phyloP scores from a whole-genome alignment of 2,888 invertebrate genomes.

The Drosophila bunnanda region DNA sequence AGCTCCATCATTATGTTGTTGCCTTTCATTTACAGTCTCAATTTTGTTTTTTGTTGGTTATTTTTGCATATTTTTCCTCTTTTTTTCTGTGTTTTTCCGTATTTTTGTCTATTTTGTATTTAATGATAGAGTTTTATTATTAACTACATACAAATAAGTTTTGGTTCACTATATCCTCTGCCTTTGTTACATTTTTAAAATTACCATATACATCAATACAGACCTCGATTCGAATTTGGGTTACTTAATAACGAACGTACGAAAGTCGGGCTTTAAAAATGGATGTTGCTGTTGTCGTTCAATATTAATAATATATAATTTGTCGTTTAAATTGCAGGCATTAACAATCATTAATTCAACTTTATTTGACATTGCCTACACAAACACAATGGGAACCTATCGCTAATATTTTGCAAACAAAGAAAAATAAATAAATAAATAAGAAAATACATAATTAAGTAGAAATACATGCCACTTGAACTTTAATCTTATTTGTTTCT shows the following conservation, averaged over 20 bases:
- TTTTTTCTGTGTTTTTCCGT: conserved; percentile 61
- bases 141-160: conserved; percentile 72
- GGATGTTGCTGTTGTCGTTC: conserved; percentile 21
- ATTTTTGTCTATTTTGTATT: conserved; percentile 56
- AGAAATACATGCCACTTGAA: conserved; percentile 53
- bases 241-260: conserved; percentile 41
- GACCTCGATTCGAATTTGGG: conserved; percentile 43
- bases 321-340: conserved; percentile 45
- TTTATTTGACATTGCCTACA: conserved; percentile 32
- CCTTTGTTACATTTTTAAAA: conserved; percentile 57
- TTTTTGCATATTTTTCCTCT: conserved; percentile 71
- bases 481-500: conserved; percentile 38
- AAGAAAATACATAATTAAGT: conserved; percentile 17
- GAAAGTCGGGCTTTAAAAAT: conserved; percentile 37
- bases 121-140: conserved; percentile 55
- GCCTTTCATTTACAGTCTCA: conserved; percentile 71
- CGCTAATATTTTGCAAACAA: conserved; percentile 8
- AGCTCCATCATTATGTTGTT: conserved; percentile 47
- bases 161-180: conserved; percentile 59
- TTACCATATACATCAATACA: conserved; percentile 60
- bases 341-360: conserved; percentile 62
- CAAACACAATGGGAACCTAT: conserved; percentile 42
- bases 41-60: conserved; percentile 72
- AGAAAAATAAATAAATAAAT: background rate
- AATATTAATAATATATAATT: conserved; percentile 48